Evolutionary conservation across 2,888 invertebrate genomes (phyloP).

Genomic region (Leucoma salicis): DNA sequence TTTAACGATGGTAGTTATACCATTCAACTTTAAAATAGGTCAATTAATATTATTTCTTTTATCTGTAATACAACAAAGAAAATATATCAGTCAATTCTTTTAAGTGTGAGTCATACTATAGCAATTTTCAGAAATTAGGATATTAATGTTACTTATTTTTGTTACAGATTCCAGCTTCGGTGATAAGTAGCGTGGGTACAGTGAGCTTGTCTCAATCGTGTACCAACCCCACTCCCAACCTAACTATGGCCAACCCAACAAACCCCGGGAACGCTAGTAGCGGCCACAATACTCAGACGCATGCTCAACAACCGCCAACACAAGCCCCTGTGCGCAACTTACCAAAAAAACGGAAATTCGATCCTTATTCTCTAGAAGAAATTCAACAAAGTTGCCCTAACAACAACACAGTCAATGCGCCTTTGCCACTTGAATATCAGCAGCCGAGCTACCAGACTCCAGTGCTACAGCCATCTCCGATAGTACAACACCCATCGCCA

Average conservation of each 20-base stretch:
- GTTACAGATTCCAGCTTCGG: slow-evolving; percentile 81
- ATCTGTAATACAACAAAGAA: slow-evolving; percentile 2
- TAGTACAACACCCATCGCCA: slow-evolving; percentile 77
- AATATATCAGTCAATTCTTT: slow-evolving; percentile 4
- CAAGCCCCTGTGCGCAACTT: slow-evolving; percentile 87
- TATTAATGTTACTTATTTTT: slow-evolving; percentile 11
- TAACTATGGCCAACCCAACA: slow-evolving; percentile 74
- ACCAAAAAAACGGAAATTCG: slow-evolving; percentile 96
- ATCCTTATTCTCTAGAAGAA: slow-evolving; percentile 89
- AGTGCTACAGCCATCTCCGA: slow-evolving; percentile 62
- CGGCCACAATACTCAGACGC: slow-evolving; percentile 49
- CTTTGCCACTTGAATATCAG: slow-evolving; percentile 56
- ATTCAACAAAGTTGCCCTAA: slow-evolving; percentile 78
- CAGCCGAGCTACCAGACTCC: slow-evolving; percentile 51
- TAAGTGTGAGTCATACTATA: slow-evolving; percentile 8
- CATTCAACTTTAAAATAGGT: too few species aligned
- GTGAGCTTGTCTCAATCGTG: slow-evolving; percentile 76
- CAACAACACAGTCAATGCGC: slow-evolving; percentile 58
- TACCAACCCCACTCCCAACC: slow-evolving; percentile 61
- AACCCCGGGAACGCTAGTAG: slow-evolving; percentile 67
- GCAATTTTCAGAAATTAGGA: background rate
- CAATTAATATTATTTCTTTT: too few species aligned
- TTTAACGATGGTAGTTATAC: too few species aligned
- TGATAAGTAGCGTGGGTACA: slow-evolving; percentile 82
- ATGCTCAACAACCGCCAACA: slow-evolving; percentile 66